Percentiles rank a stretch among this genome's conserved stretches.
phyloP scores from a whole-genome alignment of 1,140 invertebrate species.

The Ladona fulva region DNA sequence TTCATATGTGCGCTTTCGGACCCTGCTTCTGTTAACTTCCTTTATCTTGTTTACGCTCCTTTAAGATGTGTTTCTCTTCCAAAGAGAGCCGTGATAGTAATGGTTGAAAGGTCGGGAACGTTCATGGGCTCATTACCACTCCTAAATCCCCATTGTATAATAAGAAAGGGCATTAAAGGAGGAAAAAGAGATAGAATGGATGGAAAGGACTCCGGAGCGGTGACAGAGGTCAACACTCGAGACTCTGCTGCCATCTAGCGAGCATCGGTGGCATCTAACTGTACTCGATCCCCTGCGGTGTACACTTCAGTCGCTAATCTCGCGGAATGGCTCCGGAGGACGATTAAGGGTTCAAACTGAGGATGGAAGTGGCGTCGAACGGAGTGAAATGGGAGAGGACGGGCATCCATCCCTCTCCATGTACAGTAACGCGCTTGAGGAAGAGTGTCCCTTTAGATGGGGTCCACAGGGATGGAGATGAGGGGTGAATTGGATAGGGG shows the following conservation, averaged over 20 bases:
- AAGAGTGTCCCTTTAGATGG: not conserved
- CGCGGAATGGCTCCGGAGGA: not conserved
- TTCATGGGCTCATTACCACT: too few relatives aligned
- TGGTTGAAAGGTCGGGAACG: too few relatives aligned
- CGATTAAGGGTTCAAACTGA: not conserved
- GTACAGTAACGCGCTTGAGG: not conserved
- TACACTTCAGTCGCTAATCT: not conserved
- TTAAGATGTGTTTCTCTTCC: too few relatives aligned
- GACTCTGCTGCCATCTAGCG: not conserved
- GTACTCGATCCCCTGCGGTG: not conserved
- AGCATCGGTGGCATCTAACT: not conserved
- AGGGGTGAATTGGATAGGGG: not conserved
- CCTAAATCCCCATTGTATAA: too few relatives aligned
- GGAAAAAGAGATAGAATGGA: too few relatives aligned
- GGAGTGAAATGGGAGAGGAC: not conserved
- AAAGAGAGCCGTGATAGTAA: too few relatives aligned
- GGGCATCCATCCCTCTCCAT: not conserved
- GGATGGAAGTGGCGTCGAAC: not conserved
- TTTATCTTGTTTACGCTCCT: too few relatives aligned
- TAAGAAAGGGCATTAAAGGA: too few relatives aligned
- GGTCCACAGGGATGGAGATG: not conserved
- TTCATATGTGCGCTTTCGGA: too few relatives aligned
- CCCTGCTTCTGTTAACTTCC: too few relatives aligned
- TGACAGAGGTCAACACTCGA: not conserved
- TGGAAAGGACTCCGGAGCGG: too few relatives aligned